Evolutionary conservation across 2,113 vertebrate genomes (phyloP).

Genomic region (Eurystomus gularis): DNA sequence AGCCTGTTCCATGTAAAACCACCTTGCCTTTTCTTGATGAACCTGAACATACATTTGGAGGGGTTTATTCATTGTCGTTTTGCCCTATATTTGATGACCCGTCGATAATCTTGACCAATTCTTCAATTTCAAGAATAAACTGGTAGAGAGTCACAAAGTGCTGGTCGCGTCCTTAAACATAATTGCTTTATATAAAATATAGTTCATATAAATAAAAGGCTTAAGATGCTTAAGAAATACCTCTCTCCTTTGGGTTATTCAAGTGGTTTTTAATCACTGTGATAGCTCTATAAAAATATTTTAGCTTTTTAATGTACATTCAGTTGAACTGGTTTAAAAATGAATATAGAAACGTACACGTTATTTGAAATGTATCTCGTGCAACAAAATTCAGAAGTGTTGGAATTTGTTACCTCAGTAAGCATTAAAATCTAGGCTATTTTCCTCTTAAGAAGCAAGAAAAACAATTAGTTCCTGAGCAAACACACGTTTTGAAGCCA

Average conservation of each 20-base stretch:
- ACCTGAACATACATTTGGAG: not conserved
- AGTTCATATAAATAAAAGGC: not conserved
- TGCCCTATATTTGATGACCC: not conserved
- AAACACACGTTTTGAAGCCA: not conserved
- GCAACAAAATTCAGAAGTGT: too few relatives aligned
- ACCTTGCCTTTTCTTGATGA: not conserved
- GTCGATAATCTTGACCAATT: not conserved
- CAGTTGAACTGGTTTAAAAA: not conserved
- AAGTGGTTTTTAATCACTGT: not conserved
- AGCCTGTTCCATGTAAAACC: not conserved
- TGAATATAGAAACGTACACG: not conserved
- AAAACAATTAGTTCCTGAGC: not conserved
- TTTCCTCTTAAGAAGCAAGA: not conserved
- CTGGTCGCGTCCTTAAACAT: not conserved
- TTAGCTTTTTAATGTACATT: not conserved
- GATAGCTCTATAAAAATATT: not conserved
- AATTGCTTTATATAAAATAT: not conserved
- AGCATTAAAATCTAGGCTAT: not conserved
- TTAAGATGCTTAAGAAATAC: not conserved
- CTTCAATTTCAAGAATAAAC: not conserved
- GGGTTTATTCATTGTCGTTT: not conserved
- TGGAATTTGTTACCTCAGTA: not conserved
- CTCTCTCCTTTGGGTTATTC: not conserved
- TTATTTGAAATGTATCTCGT: not conserved
- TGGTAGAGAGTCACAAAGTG: not conserved